Conservation (phyloP, 2,888 invertebrate genomes). For the Hartigia nigra region DNA sequence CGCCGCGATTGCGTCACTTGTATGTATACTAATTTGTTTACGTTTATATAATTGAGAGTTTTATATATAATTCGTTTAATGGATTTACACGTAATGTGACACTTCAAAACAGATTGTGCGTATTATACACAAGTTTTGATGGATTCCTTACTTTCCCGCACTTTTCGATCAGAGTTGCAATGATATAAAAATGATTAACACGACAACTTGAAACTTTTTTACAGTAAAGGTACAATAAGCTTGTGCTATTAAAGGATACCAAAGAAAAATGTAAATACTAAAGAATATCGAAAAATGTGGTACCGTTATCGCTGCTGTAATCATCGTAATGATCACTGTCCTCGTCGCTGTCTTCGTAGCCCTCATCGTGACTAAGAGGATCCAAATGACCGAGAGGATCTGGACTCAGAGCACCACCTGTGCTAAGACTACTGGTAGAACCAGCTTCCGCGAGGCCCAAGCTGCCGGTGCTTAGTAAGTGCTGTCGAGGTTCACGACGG, state of each 20-base stretch:
- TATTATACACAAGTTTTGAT: not conserved
- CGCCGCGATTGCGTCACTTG: not conserved
- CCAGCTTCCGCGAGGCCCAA: constrained; percentile 79
- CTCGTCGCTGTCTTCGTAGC: constrained; percentile 83
- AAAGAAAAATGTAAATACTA: not conserved
- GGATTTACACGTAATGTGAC: not conserved
- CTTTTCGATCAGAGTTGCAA: not conserved
- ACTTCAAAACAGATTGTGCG: not conserved
- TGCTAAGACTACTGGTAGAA: constrained; percentile 84
- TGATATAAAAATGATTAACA: not conserved
- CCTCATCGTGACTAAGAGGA: constrained; percentile 84
- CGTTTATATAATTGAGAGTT: not conserved
- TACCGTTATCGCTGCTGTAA: constrained; percentile 83
- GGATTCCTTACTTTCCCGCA: not conserved
- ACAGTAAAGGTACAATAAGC: not conserved
- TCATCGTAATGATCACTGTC: constrained; percentile 91
- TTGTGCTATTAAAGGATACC: not conserved
- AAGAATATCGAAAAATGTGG: not conserved
- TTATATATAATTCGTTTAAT: not conserved
- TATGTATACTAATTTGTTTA: not conserved
- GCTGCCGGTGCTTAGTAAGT: constrained; percentile 86
- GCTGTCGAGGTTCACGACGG: constrained; percentile 86
- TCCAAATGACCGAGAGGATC: constrained; percentile 72
- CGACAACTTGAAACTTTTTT: not conserved
- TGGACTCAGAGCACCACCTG: constrained; percentile 85